phyloP scores from a whole-genome alignment of 2,113 vertebrate species.

The Tragelaphus buxtoni region DNA sequence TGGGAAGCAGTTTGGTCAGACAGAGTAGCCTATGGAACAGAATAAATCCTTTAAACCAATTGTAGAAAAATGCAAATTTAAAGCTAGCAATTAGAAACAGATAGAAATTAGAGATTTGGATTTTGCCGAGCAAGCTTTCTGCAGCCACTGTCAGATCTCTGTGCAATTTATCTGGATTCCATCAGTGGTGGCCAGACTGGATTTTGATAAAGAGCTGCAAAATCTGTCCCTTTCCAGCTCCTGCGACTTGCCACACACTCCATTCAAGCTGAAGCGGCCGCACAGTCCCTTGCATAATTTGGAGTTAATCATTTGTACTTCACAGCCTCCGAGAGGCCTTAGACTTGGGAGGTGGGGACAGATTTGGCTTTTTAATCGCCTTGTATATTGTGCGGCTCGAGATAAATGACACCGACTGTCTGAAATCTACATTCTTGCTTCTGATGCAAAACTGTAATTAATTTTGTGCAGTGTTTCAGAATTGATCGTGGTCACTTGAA shows the following conservation, averaged over 20 bases:
- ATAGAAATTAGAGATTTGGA: slow-evolving; percentile 80
- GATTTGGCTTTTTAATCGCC: slow-evolving; percentile 88
- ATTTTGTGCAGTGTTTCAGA: slow-evolving; percentile 97
- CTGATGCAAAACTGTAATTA: slow-evolving; percentile 96
- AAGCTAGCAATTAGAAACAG: slow-evolving; percentile 84
- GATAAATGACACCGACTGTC: slow-evolving; percentile 89
- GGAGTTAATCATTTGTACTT: slow-evolving; percentile 93
- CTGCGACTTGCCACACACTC: slow-evolving; percentile 79
- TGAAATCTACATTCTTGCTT: slow-evolving; percentile 87
- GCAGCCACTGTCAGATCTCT: slow-evolving; percentile 74
- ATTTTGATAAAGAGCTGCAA: slow-evolving; percentile 86
- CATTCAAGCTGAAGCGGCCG: slow-evolving; percentile 82
- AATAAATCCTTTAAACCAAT: slow-evolving; percentile 80
- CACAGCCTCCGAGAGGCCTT: slow-evolving; percentile 82
- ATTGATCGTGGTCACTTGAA: slow-evolving; percentile 94
- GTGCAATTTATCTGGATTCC: slow-evolving; percentile 80
- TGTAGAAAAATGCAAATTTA: slow-evolving; percentile 86
- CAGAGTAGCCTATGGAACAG: slow-evolving; percentile 73
- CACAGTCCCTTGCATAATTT: slow-evolving; percentile 89
- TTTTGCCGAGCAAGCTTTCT: slow-evolving; percentile 78
- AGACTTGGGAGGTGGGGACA: slow-evolving; percentile 86
- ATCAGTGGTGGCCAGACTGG: slow-evolving; percentile 80
- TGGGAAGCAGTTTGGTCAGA: slow-evolving; percentile 66
- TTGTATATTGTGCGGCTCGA: slow-evolving; percentile 85
- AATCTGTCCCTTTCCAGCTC: slow-evolving; percentile 78